Evolutionary conservation across 1,140 invertebrate genomes (phyloP).

Genomic region (Samia ricini): DNA sequence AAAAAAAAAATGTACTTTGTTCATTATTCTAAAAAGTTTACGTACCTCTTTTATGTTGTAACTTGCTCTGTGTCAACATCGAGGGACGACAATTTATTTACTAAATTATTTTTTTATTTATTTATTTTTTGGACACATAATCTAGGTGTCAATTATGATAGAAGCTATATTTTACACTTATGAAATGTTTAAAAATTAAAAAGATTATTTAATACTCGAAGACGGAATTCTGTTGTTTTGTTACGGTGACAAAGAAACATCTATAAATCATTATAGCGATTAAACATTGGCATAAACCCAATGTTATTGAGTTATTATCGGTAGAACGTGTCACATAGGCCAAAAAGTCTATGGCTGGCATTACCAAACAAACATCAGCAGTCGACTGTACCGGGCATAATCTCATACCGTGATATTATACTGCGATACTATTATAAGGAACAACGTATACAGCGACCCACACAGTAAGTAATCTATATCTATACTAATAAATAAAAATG

Average conservation of each 20-base stretch:
- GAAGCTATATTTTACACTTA: too few relatives aligned
- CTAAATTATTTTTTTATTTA: too few relatives aligned
- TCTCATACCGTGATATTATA: constrained; percentile 10
- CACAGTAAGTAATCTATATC: background rate
- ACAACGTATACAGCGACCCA: constrained; percentile 22
- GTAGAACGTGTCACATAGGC: constrained; percentile 23
- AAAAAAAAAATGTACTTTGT: background rate
- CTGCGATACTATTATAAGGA: constrained; percentile 15
- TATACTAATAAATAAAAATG: too few relatives aligned
- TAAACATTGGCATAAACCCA: background rate
- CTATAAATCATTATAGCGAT: too few relatives aligned
- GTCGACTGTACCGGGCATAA: constrained; percentile 8
- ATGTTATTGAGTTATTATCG: background rate
- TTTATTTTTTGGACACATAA: too few relatives aligned
- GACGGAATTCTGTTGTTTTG: too few relatives aligned
- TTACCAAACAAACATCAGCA: constrained; percentile 6
- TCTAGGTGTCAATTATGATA: too few relatives aligned
- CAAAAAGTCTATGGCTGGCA: background rate
- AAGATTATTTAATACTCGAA: too few relatives aligned
- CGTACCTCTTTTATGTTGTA: background rate
- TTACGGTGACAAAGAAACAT: too few relatives aligned
- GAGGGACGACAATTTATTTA: too few relatives aligned
- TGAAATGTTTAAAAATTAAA: too few relatives aligned
- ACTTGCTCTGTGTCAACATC: too few relatives aligned
- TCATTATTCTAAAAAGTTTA: background rate